Conservation (phyloP, 2,797 vertebrate species). For the Molossus molossus region DNA sequence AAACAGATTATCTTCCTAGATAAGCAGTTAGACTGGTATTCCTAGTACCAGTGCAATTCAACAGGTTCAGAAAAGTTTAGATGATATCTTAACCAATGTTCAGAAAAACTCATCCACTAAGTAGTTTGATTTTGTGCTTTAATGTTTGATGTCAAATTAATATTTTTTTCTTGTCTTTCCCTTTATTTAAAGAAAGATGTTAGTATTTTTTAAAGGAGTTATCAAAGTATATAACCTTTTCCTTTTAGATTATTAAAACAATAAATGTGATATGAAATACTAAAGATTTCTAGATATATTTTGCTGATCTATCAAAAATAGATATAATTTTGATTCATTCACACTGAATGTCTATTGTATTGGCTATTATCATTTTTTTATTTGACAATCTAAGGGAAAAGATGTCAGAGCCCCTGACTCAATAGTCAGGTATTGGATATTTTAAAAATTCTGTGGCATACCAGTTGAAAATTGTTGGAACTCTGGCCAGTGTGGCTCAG, state of each 20-base stretch:
- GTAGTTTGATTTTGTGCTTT: slow-evolving; percentile 16
- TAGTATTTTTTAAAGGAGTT: slow-evolving; percentile 45
- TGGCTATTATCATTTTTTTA: too few relatives aligned
- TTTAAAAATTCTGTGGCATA: too few relatives aligned
- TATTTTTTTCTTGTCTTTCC: slow-evolving; percentile 48
- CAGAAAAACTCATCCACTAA: slow-evolving; percentile 48
- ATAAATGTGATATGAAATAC: slow-evolving; percentile 62
- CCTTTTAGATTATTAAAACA: slow-evolving; percentile 60
- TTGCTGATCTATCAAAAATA: too few relatives aligned
- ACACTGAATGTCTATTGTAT: too few relatives aligned
- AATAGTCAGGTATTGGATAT: too few relatives aligned
- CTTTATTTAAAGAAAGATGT: slow-evolving; percentile 64
- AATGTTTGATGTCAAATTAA: slow-evolving; percentile 61
- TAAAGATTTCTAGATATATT: slow-evolving; percentile 26
- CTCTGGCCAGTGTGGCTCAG: too few relatives aligned
- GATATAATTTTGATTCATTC: too few relatives aligned
- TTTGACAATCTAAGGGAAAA: too few relatives aligned
- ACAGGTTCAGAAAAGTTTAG: slow-evolving; percentile 24
- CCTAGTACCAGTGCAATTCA: slow-evolving; percentile 19
- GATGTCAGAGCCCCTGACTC: too few relatives aligned
- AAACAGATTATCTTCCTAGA: slow-evolving; percentile 24
- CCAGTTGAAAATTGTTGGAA: too few relatives aligned
- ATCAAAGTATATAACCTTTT: slow-evolving; percentile 51
- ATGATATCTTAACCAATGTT: slow-evolving; percentile 18
- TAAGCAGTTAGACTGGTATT: not conserved